phyloP scores from a whole-genome alignment of 2,888 invertebrate species.

The Thymelicus acteon region DNA sequence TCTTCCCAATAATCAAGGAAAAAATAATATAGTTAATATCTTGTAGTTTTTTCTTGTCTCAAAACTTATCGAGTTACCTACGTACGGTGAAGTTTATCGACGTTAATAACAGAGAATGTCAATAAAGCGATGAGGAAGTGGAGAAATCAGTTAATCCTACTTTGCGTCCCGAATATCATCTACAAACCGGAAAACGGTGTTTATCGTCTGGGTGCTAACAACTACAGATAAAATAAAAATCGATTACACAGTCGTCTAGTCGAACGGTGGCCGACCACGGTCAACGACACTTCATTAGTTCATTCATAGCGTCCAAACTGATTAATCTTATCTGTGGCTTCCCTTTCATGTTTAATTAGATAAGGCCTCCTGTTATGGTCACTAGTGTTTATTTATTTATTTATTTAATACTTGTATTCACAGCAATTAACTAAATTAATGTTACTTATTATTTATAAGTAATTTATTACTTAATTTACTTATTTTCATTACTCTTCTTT shows the following conservation, averaged over 20 bases:
- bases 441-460: neutral
- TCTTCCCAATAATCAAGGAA: no score
- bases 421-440: neutral
- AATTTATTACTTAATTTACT: no score
- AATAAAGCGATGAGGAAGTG: neutral
- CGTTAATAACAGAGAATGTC: neutral
- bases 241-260: constrained; percentile 4
- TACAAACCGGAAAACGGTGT: constrained; percentile 3
- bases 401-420: neutral
- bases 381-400: neutral
- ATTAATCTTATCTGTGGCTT: constrained; percentile 74
- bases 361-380: constrained; percentile 37
- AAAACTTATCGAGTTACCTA: no score
- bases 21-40: no score
- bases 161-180: neutral
- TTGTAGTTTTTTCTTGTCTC: no score
- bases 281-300: constrained; percentile 66
- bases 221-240: constrained; percentile 24
- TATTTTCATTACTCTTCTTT: no score
- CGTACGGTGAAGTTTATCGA: neutral
- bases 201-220: constrained; percentile 17
- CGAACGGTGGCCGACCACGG: constrained; percentile 48
- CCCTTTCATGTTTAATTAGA: constrained; percentile 66
- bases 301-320: constrained; percentile 67
- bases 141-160: neutral